These are phyloP conservation scores for Psittacus erithacus DNA, from an alignment of 2,113 vertebrate species.

Conservation along the genomic window DNA sequence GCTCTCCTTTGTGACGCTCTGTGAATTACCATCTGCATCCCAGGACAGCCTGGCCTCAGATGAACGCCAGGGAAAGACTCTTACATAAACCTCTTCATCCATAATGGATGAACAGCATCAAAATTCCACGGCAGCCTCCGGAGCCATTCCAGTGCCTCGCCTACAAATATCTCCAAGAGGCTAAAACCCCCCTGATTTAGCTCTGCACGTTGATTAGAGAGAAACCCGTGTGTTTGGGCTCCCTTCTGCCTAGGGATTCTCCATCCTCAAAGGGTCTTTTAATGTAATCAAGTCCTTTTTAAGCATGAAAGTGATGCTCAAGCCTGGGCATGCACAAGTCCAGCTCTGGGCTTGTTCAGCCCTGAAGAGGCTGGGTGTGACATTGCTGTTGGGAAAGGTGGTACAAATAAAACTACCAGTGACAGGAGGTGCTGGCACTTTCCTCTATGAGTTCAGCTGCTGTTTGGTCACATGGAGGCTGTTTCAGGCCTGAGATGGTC, in stretches of 20 bases:
- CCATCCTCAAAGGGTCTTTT: conserved; percentile 23
- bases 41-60: conserved; percentile 48
- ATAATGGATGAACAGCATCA: conserved; percentile 68
- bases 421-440: not conserved
- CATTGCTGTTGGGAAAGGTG: not conserved
- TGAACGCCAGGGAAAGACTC: conserved; percentile 49
- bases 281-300: not conserved
- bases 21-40: not conserved
- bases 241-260: not conserved
- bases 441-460: not conserved
- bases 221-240: not conserved
- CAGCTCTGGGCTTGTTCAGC: not conserved
- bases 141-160: conserved; percentile 47
- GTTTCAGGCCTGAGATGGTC: not conserved
- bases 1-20: not conserved
- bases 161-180: conserved; percentile 47
- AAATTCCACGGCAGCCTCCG: conserved; percentile 34
- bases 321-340: not conserved
- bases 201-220: not conserved
- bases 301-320: not conserved
- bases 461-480: not conserved
- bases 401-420: not conserved
- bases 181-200: not conserved
- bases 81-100: conserved; percentile 68
- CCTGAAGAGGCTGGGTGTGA: not conserved